Evolutionary conservation across 2,113 vertebrate species (phyloP).

Genomic region (Rhodinocichla rosea): DNA sequence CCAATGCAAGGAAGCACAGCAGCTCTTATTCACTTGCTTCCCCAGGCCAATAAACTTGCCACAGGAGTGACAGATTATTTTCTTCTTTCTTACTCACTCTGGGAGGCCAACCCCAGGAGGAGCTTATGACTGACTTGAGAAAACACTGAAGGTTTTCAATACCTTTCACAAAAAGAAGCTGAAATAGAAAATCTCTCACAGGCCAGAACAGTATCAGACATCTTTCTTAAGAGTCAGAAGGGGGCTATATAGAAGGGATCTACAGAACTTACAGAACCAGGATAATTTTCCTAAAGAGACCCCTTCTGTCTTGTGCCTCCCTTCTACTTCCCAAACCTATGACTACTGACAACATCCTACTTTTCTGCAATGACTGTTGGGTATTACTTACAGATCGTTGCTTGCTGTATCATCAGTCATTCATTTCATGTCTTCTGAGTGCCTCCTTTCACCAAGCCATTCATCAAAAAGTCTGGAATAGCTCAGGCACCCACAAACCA

Average conservation of each 20-base stretch:
- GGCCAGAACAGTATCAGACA: background rate
- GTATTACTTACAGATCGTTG: background rate
- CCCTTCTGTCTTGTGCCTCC: background rate
- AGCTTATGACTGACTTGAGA: background rate
- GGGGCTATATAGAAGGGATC: background rate
- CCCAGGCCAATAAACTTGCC: background rate
- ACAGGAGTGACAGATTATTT: background rate
- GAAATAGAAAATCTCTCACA: background rate
- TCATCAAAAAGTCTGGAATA: background rate
- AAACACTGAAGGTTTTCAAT: background rate
- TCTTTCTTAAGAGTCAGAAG: background rate
- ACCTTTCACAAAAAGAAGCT: background rate
- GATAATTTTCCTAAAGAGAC: background rate
- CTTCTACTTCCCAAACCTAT: background rate
- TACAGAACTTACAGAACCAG: background rate
- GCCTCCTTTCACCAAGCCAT: background rate
- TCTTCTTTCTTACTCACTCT: background rate
- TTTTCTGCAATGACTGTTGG: background rate
- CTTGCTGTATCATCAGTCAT: background rate
- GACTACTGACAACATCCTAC: background rate
- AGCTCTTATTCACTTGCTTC: background rate
- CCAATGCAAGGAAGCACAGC: background rate
- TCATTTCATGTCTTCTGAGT: background rate
- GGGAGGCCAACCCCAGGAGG: background rate
- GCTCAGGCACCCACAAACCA: background rate